Base-by-base conservation (phyloP, 1,140 invertebrate genomes). In the Drosophila bocki region DNA sequence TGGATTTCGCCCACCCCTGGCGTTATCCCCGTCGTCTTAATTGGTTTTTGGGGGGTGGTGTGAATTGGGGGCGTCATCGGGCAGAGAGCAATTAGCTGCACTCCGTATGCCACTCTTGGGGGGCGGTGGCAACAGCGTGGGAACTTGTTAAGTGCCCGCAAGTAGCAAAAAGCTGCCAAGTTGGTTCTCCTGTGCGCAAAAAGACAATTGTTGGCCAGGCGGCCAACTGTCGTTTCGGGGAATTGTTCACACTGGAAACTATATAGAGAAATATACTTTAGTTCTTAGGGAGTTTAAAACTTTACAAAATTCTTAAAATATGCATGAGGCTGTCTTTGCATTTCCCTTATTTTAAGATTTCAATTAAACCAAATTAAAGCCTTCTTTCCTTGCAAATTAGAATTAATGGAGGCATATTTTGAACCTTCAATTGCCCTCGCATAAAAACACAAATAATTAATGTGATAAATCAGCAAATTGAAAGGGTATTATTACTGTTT, bases 41-140 rank as follows among this genome's bases (percentile, higher is more conserved):
- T 88, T 88, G 85, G 85, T 88, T 88, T 86, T 84, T 72, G 80
- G 75, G 29, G 57, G 47, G 75, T 75, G 64, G 75, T 75, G 64
- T 64, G 45, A 74, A 82, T 64, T 77, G 17, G 26, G 45, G 58
- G 19, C 42, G 62, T 48, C 65, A 47, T 53, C 48, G 62, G 65
- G 72, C 65, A 45, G 44, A 42, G 47, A 61, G 74, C 85, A 90
- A 90, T 90, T 90, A 90, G 85, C 85, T 82, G 81, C 75, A 90
- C 71, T 87, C 77, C 78, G 63, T 74, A 69, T 62, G 62, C 58
- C 44, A 35, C 35, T 51, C 35, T 33, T 19, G 15, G 44, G 56
- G 39, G 35, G 33, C 0, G 26, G n/a, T 8, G 13, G 41, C 35
- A 32, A 33, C 22, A 56, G 45, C 54, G 62, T 51, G 77, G 63